These are phyloP conservation scores for Acromyrmex heyeri DNA, from an alignment of 1,140 invertebrate species.

Conservation along the genomic window DNA sequence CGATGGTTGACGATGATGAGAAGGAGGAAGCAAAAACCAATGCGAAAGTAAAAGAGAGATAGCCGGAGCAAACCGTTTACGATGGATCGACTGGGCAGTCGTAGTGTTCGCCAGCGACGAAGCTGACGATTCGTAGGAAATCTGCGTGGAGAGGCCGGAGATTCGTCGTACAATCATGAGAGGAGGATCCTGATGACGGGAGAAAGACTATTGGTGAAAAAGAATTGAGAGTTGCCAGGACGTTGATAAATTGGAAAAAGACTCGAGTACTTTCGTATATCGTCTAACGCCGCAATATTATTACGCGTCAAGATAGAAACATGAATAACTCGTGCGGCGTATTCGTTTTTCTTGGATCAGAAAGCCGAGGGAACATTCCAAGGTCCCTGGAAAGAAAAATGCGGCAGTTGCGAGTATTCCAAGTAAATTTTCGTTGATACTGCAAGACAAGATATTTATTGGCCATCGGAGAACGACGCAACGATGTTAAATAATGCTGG, in stretches of 20 bases:
- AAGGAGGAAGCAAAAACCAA: conserved; percentile 8
- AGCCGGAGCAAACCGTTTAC: not conserved
- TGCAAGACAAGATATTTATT: not conserved
- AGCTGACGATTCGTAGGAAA: conserved; percentile 39
- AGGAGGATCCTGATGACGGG: not conserved
- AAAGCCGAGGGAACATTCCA: too few relatives aligned
- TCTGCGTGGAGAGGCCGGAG: conserved; percentile 8
- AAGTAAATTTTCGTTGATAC: not conserved
- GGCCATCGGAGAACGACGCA: not conserved
- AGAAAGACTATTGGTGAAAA: not conserved
- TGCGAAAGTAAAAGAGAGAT: conserved; percentile 6
- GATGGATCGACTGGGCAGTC: conserved; percentile 62
- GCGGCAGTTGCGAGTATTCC: not conserved
- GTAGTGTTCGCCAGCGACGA: conserved; percentile 61
- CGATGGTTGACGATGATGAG: conserved; percentile 64
- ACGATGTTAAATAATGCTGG: conserved; percentile 88
- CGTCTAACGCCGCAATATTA: not conserved
- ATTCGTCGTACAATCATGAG: not conserved
- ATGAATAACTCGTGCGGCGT: not conserved
- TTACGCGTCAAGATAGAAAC: not conserved
- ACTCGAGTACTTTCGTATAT: not conserved
- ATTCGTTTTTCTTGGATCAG: not conserved
- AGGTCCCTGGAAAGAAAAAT: too few relatives aligned
- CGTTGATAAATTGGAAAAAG: not conserved
- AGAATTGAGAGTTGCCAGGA: not conserved